Evolutionary conservation across 2,888 invertebrate genomes (phyloP), one percentile per base, ranked within the genome.

Genomic region (Trilocha varians): DNA sequence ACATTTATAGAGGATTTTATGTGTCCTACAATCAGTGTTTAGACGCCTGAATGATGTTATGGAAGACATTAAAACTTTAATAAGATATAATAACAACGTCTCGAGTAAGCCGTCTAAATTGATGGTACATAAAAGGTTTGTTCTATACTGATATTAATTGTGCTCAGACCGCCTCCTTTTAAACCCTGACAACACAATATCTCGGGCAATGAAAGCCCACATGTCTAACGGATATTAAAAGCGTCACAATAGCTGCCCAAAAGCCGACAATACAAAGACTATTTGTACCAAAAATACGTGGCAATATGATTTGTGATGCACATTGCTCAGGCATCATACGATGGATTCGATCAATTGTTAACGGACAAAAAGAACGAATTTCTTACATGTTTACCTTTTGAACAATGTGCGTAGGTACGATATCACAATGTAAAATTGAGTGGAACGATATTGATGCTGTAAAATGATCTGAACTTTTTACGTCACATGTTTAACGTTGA

Each of bases 1-100:
- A 57, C 74, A 77, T 71, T 73, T 76, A 78, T 74, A 70, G 71
- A 68, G 63, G 68, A 67, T 63, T 76, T 79, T 69, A 75, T 71
- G 68, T 43, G 60, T 58, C 59, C 54, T 49, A 67, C 64, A 75
- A 78, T 78, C 71, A 73, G 62, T 64, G 58, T 68, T 70, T 64
- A 68, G 70, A 68, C 70, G 65, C 66, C 59, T 60, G 52, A 55
- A 55, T 50, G 51, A 55, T 61, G 57, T 59, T 59, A 57, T 54
- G 52, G 53, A 46, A 59, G 58, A 57, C 57, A 66, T 65, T 63
- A 62, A 65, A 62, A 59, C 55, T 18, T 6, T 18, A 18, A 6
- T 18, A 18, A 18, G 5, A 18, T 18, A 18, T 18, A 18, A 18
- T 6, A 18, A 18, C 1, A 18, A 18, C 18, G 8, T 18, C 1